These are phyloP conservation scores for Nestor notabilis DNA, from an alignment of 2,113 vertebrate genomes.

Conservation along the genomic window DNA sequence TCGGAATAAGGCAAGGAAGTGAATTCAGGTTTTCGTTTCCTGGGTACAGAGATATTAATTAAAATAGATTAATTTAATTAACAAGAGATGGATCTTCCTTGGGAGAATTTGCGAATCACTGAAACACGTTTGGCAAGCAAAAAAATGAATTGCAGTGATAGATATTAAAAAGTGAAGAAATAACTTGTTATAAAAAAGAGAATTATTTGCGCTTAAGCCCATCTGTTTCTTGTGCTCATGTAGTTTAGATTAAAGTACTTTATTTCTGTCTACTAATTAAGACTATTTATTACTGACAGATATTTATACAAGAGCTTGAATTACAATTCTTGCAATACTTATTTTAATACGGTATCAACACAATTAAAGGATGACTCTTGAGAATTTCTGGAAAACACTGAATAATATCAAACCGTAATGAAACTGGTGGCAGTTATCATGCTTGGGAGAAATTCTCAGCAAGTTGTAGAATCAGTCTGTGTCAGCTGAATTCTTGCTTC, in stretches of 20 bases:
- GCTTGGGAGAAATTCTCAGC: neutral
- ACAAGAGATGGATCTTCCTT: neutral
- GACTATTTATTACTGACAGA: slow-evolving; percentile 39
- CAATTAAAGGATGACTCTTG: neutral
- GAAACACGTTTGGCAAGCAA: neutral
- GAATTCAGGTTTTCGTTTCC: neutral
- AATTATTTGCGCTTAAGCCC: slow-evolving; percentile 34
- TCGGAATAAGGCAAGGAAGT: neutral
- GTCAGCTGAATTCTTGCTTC: neutral
- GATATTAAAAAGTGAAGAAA: neutral
- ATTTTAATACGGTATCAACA: neutral
- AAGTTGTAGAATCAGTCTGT: neutral
- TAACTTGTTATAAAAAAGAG: neutral
- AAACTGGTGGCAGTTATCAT: neutral
- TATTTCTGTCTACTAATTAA: slow-evolving; percentile 44
- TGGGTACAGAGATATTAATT: neutral
- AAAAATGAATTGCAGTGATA: neutral
- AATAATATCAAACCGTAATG: neutral
- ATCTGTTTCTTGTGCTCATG: slow-evolving; percentile 24
- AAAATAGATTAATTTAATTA: slow-evolving; percentile 30
- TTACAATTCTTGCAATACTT: neutral
- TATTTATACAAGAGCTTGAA: neutral
- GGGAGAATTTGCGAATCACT: neutral
- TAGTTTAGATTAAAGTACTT: slow-evolving; percentile 41
- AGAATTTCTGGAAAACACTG: neutral